phyloP scores from a whole-genome alignment of 2,797 vertebrate species.

The Gymnothorax reevesii region DNA sequence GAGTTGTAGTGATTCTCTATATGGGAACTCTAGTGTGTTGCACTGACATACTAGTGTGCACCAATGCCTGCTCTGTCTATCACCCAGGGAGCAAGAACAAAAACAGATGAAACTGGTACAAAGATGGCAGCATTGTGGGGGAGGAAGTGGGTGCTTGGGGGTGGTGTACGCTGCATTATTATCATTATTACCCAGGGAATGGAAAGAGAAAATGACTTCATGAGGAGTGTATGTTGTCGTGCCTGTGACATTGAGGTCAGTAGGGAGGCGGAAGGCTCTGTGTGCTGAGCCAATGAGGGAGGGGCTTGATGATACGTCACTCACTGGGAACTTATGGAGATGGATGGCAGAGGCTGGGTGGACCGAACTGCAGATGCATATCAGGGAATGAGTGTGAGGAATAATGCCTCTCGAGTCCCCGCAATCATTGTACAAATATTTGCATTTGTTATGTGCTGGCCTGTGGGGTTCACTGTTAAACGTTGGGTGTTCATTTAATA shows the following conservation, averaged over 20 bases:
- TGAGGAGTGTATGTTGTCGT: background rate
- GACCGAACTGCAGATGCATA: background rate
- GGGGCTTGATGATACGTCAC: background rate
- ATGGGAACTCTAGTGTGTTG: background rate
- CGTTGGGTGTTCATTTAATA: too few species aligned
- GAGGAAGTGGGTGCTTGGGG: too few species aligned
- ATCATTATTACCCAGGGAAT: background rate
- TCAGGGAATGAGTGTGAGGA: background rate
- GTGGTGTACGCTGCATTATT: background rate
- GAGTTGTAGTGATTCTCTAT: background rate
- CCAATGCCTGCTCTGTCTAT: background rate
- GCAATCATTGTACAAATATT: too few species aligned
- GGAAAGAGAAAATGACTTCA: background rate
- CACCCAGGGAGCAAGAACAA: background rate
- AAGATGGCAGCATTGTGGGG: background rate
- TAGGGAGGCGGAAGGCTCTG: background rate
- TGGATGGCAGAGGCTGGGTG: background rate
- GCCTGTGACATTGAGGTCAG: background rate
- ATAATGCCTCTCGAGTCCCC: background rate
- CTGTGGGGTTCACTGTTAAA: too few species aligned
- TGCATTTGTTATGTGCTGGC: too few species aligned
- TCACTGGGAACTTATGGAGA: background rate
- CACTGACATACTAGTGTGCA: background rate
- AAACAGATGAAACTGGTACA: background rate
- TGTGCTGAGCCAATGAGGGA: background rate